Conservation (phyloP, 2,797 vertebrate species). For the Malacoctenus gilli region DNA sequence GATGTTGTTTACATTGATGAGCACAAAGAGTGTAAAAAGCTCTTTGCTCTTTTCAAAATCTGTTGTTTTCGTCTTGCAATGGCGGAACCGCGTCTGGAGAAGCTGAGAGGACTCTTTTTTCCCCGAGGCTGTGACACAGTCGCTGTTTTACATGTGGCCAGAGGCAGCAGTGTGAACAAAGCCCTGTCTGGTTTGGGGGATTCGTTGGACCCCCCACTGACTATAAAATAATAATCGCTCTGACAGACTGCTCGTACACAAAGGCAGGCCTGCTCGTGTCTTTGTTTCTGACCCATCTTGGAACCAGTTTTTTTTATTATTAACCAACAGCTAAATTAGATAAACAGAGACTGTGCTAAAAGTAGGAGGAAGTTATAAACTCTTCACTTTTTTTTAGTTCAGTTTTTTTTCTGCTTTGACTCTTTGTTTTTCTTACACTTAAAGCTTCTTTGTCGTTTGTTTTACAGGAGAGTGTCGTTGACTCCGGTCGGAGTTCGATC, state of each 20-base stretch:
- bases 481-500: slow-evolving; percentile 80
- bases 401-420: neutral
- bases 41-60: neutral
- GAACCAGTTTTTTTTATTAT: slow-evolving; percentile 1
- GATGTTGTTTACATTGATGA: slow-evolving; percentile 10
- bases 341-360: neutral
- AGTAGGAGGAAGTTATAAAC: neutral
- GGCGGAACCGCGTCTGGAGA: too few species aligned
- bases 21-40: neutral
- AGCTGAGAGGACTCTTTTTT: slow-evolving; percentile 1
- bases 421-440: neutral
- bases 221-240: slow-evolving; percentile 63
- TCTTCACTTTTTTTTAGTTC: neutral
- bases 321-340: neutral
- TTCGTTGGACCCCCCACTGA: slow-evolving; percentile 71
- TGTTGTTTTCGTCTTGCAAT: too few species aligned
- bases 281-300: too few species aligned
- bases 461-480: slow-evolving; percentile 89
- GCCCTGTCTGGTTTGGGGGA: slow-evolving; percentile 62
- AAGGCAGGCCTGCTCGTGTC: slow-evolving; percentile 39
- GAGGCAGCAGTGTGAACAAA: slow-evolving; percentile 57
- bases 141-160: slow-evolving; percentile 22
- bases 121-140: neutral
- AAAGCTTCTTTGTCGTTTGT: slow-evolving; percentile 27
- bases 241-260: slow-evolving; percentile 49